Evolutionary conservation across 2,797 vertebrate species (phyloP), one percentile per base, ranked within the genome.

Genomic region (Coregonus sp.): DNA sequence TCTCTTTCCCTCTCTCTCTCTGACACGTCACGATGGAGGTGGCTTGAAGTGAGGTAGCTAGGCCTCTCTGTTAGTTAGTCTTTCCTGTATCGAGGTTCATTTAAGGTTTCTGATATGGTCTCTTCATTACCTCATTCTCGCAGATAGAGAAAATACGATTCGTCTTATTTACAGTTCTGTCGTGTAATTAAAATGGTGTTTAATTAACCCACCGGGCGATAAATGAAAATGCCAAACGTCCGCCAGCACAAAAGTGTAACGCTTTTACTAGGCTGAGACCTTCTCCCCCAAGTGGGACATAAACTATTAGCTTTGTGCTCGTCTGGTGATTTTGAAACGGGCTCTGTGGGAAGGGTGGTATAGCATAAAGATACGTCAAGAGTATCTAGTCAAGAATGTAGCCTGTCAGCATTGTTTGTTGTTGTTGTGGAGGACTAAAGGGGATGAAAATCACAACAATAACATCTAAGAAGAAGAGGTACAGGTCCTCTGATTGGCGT

Each of bases 211-310:
- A 71, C 78, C 78, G 79, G 40, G 82, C 78, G 70, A 92, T 90
- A 87, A 90, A 91, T 91, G 90, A 86, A 92, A 93, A 93, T 92
- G 91, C 90, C 92, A 93, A 93, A 90, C 76, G 86, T 89, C 90
- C 83, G 82, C 82, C 80, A 68, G 82, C 66, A 86, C 82, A 68
- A 75, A 84, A 47, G 80, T 75, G 72, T 86, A 84, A 87, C 84
- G 80, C 82, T 88, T 92, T 89, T 86, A 90, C 78, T 79, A 89
- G 86, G 70, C 73, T 35, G 75, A 84, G 84, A 81, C 85, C 81
- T 81, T 67, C 81, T 87, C 83, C 14, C 63, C 82, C 85, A 74
- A 1, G 81, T 84, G 79, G 81, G 77, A 68, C 76, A 85, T 89
- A 86, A 90, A 90, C 79, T 80, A 9, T 16, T 37, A 72, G 84